Percentiles rank a stretch among this genome's conserved stretches.
Evolutionary conservation across 2,113 vertebrate species (phyloP).

Genomic region (Naja naja): DNA sequence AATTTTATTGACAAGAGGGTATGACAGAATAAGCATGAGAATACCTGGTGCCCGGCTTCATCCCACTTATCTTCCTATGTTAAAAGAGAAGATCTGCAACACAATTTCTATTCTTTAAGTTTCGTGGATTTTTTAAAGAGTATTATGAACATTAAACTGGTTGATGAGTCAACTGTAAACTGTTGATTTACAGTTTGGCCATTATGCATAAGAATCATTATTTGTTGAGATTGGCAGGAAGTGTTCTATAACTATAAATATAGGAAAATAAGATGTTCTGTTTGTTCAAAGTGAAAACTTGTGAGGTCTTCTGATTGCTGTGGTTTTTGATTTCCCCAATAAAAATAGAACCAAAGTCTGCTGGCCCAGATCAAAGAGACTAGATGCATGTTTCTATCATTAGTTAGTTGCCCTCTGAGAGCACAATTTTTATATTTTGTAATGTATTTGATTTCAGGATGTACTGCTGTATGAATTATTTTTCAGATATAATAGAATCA

Average conservation of each 20-base stretch:
- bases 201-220: neutral
- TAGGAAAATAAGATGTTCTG: conserved; percentile 17
- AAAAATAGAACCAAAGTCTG: neutral
- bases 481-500: neutral
- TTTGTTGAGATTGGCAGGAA: conserved; percentile 33
- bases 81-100: neutral
- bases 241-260: conserved; percentile 39
- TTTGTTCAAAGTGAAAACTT: conserved; percentile 36
- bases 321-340: conserved; percentile 23
- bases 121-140: neutral
- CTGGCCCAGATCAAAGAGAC: neutral
- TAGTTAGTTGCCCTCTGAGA: neutral
- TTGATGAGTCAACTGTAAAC: conserved; percentile 38
- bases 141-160: conserved; percentile 43
- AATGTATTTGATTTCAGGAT: conserved; percentile 23
- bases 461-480: neutral
- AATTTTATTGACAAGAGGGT: neutral
- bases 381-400: conserved; percentile 20
- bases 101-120: neutral
- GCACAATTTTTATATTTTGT: neutral
- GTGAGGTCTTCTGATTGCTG: conserved; percentile 15
- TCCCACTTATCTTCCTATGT: neutral
- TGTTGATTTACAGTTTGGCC: conserved; percentile 41
- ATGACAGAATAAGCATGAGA: neutral
- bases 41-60: neutral